Evolutionary conservation across 2,797 vertebrate genomes (phyloP), one percentile per base, ranked within the genome.

Genomic region (Clarias laeviceps): DNA sequence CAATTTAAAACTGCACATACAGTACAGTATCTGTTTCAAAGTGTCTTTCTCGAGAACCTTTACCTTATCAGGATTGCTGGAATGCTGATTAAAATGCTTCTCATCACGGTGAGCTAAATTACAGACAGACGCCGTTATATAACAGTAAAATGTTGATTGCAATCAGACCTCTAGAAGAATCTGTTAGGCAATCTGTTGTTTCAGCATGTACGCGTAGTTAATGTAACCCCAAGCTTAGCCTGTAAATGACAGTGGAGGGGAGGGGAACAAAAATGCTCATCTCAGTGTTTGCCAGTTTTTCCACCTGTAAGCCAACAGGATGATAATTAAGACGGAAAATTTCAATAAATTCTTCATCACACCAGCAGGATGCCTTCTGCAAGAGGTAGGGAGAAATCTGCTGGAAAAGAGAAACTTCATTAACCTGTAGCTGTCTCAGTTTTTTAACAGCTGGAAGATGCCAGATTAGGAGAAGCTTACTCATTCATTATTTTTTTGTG

Each of bases 401-500:
- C 50, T 68, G 62, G 27, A 20, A 82, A 20, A 73, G 72, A 77
- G 68, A 78, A 45, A 57, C 81, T 56, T 87, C 80, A 82, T 85
- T 89, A 83, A 73, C 54, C 73, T 83, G 34, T 72, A 24, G 15
- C 76, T 70, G 64, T 85, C 79, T 22, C 15, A 54, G 84, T 85
- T 88, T 84, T 85, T 89, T 82, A 86, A 85, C 87, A 87, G 84
- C 83, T 88, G 82, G 70, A 32, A 79, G n/a, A 83, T 74, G 61
- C 40, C 76, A 85, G 88, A 89, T 87, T 86, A 88, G 83, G 22
- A 54, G 34, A 83, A 73, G 62, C 62, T 82, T 82, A 68, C 50
- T 80, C 62, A 56, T 83, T 83, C n/a, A 76, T 82, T 85, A 57
- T 80, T 27, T 34, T 50, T 85, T 84, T 84, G 65, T 72, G 65